A percentile compares a stretch with the other conserved stretches of the same genome.
Evolutionary conservation across 2,113 vertebrate genomes (phyloP).

Genomic region (Catharus bicknelli): DNA sequence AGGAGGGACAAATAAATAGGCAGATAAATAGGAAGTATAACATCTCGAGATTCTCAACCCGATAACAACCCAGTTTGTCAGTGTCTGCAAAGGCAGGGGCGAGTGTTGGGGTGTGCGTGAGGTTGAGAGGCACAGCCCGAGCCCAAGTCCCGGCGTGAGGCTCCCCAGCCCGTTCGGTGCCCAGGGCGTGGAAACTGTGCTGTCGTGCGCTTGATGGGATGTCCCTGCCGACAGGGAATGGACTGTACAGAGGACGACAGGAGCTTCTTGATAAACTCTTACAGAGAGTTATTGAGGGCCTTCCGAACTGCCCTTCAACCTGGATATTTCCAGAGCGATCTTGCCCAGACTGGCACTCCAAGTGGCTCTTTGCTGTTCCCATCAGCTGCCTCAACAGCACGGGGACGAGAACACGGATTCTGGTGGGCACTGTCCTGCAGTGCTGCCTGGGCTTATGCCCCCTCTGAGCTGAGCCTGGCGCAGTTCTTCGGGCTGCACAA

Average conservation of each 20-base stretch:
- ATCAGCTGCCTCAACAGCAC: background rate
- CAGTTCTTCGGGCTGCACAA: background rate
- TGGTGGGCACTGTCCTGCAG: accelerated
- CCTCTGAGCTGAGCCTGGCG: background rate
- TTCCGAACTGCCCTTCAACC: background rate
- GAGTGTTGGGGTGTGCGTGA: background rate
- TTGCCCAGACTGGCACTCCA: too few species aligned
- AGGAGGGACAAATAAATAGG: background rate
- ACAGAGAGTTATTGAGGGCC: background rate
- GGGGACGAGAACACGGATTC: accelerated
- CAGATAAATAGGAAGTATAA: background rate
- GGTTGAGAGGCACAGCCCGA: background rate
- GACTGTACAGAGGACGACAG: accelerated
- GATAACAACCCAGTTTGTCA: background rate
- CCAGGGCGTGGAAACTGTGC: background rate
- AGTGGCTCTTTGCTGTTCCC: accelerated
- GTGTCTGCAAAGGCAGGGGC: background rate
- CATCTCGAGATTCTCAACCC: background rate
- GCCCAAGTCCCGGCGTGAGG: accelerated
- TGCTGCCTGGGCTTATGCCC: background rate
- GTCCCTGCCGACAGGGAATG: background rate
- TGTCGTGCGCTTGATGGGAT: accelerated
- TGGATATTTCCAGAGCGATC: background rate
- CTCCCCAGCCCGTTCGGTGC: accelerated
- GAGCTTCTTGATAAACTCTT: background rate